phyloP scores from a whole-genome alignment of 2,113 vertebrate genomes.

The Mugil cephalus region DNA sequence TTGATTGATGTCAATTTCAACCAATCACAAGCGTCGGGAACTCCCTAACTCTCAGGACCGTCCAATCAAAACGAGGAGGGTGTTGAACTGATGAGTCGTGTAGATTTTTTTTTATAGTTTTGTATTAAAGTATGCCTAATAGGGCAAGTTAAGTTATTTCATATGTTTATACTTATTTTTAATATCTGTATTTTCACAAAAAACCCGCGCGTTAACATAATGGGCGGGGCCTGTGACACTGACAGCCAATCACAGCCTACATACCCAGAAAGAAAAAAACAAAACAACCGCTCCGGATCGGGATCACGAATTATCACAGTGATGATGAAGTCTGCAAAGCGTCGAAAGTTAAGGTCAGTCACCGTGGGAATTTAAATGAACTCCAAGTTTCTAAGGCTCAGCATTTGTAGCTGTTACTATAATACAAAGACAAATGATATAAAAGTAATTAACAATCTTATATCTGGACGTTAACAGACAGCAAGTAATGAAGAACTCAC shows the following conservation, averaged over 20 bases:
- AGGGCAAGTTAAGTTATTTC: background rate
- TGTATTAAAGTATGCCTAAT: conserved; percentile 10
- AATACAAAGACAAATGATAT: too few relatives aligned
- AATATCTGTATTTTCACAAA: background rate
- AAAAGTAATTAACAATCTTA: too few relatives aligned
- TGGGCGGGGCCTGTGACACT: conserved; percentile 33
- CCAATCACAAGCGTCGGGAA: conserved; percentile 62
- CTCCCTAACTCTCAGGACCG: background rate
- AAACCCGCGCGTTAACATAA: background rate
- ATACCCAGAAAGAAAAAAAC: background rate
- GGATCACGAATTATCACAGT: too few relatives aligned
- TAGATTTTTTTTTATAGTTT: background rate
- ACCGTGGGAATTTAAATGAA: background rate
- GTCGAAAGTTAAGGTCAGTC: conserved; percentile 10
- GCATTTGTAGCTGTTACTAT: too few relatives aligned
- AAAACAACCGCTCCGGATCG: conserved; percentile 20
- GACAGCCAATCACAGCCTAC: conserved; percentile 31
- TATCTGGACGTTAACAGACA: too few relatives aligned
- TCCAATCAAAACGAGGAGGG: conserved; percentile 68
- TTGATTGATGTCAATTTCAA: conserved; percentile 56
- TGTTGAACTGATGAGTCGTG: conserved; percentile 14
- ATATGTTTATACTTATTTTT: background rate
- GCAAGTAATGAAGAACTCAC: too few relatives aligned
- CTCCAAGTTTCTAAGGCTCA: background rate
- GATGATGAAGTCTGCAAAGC: background rate